These are phyloP conservation scores for Tenebrio molitor DNA, from an alignment of 1,140 invertebrate genomes.

Conservation along the genomic window DNA sequence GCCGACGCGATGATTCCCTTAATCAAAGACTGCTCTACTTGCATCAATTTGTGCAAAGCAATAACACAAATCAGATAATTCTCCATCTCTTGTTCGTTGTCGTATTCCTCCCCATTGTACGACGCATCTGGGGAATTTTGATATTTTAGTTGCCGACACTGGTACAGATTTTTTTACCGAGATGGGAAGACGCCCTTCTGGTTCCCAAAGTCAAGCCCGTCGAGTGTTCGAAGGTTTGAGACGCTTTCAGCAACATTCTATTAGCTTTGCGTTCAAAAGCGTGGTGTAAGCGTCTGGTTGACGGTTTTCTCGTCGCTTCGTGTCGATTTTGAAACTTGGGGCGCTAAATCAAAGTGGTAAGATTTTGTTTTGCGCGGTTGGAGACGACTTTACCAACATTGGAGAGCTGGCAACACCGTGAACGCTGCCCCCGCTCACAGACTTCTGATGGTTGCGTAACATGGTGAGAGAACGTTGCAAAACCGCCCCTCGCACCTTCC, in stretches of 20 bases:
- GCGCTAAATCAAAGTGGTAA: conserved; percentile 62
- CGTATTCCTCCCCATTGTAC: conserved; percentile 73
- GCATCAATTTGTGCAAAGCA: conserved; percentile 89
- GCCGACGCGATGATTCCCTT: conserved; percentile 86
- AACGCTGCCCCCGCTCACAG: conserved; percentile 77
- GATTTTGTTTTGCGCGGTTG: conserved; percentile 7
- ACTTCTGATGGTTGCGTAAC: conserved; percentile 85
- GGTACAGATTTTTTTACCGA: no score
- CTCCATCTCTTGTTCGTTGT: conserved; percentile 89
- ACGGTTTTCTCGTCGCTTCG: conserved; percentile 67
- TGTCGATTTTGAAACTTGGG: conserved; percentile 70
- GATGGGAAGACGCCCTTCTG: conserved; percentile 67
- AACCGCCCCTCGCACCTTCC: conserved; percentile 80
- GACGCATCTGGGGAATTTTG: conserved; percentile 60
- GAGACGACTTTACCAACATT: conserved; percentile 61
- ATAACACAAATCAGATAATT: conserved; percentile 89
- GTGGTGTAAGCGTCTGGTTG: conserved; percentile 68
- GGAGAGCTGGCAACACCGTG: conserved; percentile 63
- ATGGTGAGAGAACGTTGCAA: conserved; percentile 83
- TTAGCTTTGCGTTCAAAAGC: conserved; percentile 89
- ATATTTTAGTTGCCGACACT: no score
- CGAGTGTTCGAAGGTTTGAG: conserved; percentile 82
- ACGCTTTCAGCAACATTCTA: conserved; percentile 87
- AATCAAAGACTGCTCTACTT: conserved; percentile 87
- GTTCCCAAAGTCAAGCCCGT: conserved; percentile 77